phyloP scores from a whole-genome alignment of 2,888 invertebrate genomes.

The Augochlorella aurata region DNA sequence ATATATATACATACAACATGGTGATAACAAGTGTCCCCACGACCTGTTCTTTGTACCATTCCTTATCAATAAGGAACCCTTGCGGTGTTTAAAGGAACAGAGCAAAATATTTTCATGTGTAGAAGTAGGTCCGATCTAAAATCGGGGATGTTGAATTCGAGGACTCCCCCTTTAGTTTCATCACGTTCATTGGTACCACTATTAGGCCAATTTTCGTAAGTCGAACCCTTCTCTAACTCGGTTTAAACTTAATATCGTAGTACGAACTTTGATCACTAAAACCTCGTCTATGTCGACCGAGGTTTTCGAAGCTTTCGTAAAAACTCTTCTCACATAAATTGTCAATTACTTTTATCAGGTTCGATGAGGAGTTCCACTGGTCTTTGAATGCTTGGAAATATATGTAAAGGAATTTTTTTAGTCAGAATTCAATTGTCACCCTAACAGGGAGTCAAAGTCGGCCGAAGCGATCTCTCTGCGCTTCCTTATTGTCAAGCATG shows the following conservation, averaged over 20 bases:
- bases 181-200: background rate
- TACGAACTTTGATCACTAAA: background rate
- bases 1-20: constrained; percentile 34
- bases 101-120: constrained; percentile 19
- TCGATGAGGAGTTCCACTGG: background rate
- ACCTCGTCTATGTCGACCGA: background rate
- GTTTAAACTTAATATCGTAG: background rate
- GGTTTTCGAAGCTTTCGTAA: background rate
- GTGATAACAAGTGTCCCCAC: constrained; percentile 48
- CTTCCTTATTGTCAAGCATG: constrained; percentile 66
- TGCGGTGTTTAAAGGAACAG: constrained; percentile 19
- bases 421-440: background rate
- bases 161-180: background rate
- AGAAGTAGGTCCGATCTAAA: constrained; percentile 1
- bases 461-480: constrained; percentile 16
- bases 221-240: background rate
- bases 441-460: background rate
- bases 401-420: background rate
- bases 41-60: constrained; percentile 56
- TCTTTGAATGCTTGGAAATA: background rate
- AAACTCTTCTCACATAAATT: background rate
- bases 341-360: background rate
- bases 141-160: background rate
- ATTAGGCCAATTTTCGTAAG: background rate
- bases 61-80: constrained; percentile 63